Base-by-base conservation (phyloP, 2,113 vertebrate genomes). In the Perca schrenkii region DNA sequence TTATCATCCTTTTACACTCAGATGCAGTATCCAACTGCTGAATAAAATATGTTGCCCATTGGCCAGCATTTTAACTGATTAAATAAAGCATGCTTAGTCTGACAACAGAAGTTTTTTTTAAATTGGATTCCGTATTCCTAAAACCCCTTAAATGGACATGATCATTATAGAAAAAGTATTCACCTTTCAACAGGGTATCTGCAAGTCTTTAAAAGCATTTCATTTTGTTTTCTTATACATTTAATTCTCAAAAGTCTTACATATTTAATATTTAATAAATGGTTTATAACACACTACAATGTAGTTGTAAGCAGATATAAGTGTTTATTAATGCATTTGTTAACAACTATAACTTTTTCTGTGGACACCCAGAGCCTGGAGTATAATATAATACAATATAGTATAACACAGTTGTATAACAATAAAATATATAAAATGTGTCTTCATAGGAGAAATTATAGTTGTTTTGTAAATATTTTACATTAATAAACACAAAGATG, bases 21-120 rank as follows among this genome's bases (percentile, higher is more conserved):
- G 22, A 68, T 65, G 68, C 16, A 21, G 43, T 6, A 40, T 47
- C 74, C 74, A 83, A 56, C 57, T 60, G 81, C 61, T 66, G 31
- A 67, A 61, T 63, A 19, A 71, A 15, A 79, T 64, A 6, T 36
- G 22, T 31, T 61, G n/a, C 54, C 34, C 46, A 56, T 22, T 14
- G 36, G 19, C 54, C 69, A 43, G 70, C 28, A 63, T 69, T 68
- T 75, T 21, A 19, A 63, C n/a, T 50, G 36, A 64, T 75, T 57
- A 74, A 50, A 31, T 67, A n/a, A 76, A 70, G 64, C 31, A 64
- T 4, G 1, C 50, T 31, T 52, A 58, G 21, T 56, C 50, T 54
- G 72, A 69, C 34, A 22, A 4, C 53, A 46, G 40, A 60, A 61
- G 36, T 25, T 19, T 62, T 25, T n/a, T 21, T 6, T 17, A 16